Base-by-base conservation (phyloP, 2,888 invertebrate genomes). In the Mythimna impura region DNA sequence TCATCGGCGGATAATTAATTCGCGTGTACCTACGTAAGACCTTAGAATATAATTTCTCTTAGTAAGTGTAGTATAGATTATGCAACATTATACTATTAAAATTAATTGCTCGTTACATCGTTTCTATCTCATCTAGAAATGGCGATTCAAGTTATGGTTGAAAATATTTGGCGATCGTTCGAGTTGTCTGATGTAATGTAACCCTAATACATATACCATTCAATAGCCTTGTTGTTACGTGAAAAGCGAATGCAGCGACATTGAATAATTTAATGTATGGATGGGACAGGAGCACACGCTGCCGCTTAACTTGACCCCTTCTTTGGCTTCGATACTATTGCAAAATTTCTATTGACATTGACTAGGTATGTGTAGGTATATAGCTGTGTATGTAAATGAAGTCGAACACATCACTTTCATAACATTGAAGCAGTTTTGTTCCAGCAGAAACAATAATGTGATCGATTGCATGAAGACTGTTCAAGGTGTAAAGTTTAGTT, bases 331-430 rank as follows among this genome's bases (percentile, higher is more conserved):
- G 86, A 73, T 80, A 71, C 73, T 85, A 75, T 93, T 92, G 88
- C 91, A 86, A 90, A 91, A 92, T 86, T 82, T 83, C 81, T 87
- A 89, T 90, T 90, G 90, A 90, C 89, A 90, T 91, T 90, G 90
- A 86, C 76, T 85, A n/a, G n/a, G n/a, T n/a, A 71, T 60, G 64
- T 82, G 50, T 52, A 50, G 52, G 36, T 36, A 34, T 20, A 36
- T n/a, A 36, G 4, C 3, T 58, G 14, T 14, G 10, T 83, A 88
- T 86, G 85, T 80, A 86, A 88, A 88, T 87, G 83, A 86, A 88
- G 87, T 88, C 85, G 84, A 87, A 83, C 73, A 65, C 66, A 73
- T 86, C 75, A 65, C 83, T 90, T 88, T 88, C 85, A 87, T 83
- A 85, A 84, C 76, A 65, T 78, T 74, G 66, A 68, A 67, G 60